Conservation (phyloP, 2,888 invertebrate species). For the Parnassius apollo region DNA sequence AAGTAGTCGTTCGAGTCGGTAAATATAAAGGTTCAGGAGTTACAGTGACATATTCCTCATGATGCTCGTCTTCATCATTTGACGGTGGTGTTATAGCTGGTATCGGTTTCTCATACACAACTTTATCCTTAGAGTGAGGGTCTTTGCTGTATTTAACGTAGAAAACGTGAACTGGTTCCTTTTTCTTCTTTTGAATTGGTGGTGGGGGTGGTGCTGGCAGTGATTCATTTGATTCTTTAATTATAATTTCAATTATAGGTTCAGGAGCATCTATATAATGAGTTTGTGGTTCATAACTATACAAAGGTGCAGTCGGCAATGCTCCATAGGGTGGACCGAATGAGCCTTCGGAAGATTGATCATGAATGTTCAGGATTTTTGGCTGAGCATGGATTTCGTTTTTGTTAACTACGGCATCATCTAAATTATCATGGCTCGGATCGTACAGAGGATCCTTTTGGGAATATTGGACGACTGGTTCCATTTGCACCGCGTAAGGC, state of each 20-base stretch:
- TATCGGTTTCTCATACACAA: slow-evolving; percentile 90
- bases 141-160: slow-evolving; percentile 95
- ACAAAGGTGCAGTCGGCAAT: slow-evolving; percentile 72
- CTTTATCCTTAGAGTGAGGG: slow-evolving; percentile 85
- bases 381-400: slow-evolving; percentile 75
- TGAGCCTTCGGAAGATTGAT: slow-evolving; percentile 66
- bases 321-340: slow-evolving; percentile 74
- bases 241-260: slow-evolving; percentile 95
- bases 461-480: slow-evolving; percentile 89
- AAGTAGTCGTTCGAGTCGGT: slow-evolving; percentile 86
- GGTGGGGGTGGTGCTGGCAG: slow-evolving; percentile 84
- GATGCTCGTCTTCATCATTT: slow-evolving; percentile 83
- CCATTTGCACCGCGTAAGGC: slow-evolving; percentile 90
- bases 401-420: slow-evolving; percentile 63
- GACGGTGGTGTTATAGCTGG: slow-evolving; percentile 88
- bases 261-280: slow-evolving; percentile 89
- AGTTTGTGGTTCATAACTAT: slow-evolving; percentile 69
- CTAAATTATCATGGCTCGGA: slow-evolving; percentile 73
- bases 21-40: slow-evolving; percentile 76
- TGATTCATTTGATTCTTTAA: slow-evolving; percentile 93
- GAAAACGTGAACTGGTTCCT: slow-evolving; percentile 94
- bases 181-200: slow-evolving; percentile 77
- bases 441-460: slow-evolving; percentile 90
- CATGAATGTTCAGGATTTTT: slow-evolving; percentile 69
- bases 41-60: slow-evolving; percentile 79